phyloP scores from a whole-genome alignment of 2,888 invertebrate species.

The Ectemnius cavifrons region DNA sequence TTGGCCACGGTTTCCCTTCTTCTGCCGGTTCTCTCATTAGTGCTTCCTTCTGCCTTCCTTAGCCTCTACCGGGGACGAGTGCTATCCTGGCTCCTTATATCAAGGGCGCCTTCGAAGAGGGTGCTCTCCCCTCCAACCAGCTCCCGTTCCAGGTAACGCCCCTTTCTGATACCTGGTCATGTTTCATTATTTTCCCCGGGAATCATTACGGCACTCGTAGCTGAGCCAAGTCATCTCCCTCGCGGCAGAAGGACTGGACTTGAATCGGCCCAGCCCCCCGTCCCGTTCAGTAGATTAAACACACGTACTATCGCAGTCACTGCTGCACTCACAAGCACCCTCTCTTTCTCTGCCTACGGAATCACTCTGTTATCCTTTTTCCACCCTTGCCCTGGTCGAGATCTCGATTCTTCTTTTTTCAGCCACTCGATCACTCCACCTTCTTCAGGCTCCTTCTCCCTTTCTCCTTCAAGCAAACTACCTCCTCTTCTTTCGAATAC shows the following conservation, averaged over 20 bases:
- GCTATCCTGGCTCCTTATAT: slow-evolving; percentile 63
- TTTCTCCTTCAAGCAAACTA: not conserved
- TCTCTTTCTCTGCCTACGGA: slow-evolving; percentile 21
- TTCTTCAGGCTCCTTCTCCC: slow-evolving; percentile 15
- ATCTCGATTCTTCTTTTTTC: slow-evolving; percentile 23
- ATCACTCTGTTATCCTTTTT: slow-evolving; percentile 23
- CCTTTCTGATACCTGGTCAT: slow-evolving; percentile 71
- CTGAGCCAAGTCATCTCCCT: slow-evolving; percentile 64
- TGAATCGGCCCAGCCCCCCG: slow-evolving; percentile 54
- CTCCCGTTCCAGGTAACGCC: slow-evolving; percentile 61
- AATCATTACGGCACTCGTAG: slow-evolving; percentile 68
- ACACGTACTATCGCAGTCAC: slow-evolving; percentile 33
- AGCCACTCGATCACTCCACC: slow-evolving; percentile 32
- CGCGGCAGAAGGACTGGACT: slow-evolving; percentile 57
- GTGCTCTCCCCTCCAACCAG: slow-evolving; percentile 34
- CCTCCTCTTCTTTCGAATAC: not conserved
- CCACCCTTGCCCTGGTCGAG: slow-evolving; percentile 2
- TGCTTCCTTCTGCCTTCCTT: slow-evolving; percentile 61
- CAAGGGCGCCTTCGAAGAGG: slow-evolving; percentile 59
- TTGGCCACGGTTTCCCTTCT: slow-evolving; percentile 16
- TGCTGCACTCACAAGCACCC: slow-evolving; percentile 23
- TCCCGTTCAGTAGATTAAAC: slow-evolving; percentile 58
- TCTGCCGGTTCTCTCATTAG: slow-evolving; percentile 65
- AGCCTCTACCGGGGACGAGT: slow-evolving; percentile 38
- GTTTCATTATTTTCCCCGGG: slow-evolving; percentile 74